A percentile compares a stretch with the other conserved stretches of the same genome.
phyloP scores from a whole-genome alignment of 2,113 vertebrate genomes.

The Origma solitaria region DNA sequence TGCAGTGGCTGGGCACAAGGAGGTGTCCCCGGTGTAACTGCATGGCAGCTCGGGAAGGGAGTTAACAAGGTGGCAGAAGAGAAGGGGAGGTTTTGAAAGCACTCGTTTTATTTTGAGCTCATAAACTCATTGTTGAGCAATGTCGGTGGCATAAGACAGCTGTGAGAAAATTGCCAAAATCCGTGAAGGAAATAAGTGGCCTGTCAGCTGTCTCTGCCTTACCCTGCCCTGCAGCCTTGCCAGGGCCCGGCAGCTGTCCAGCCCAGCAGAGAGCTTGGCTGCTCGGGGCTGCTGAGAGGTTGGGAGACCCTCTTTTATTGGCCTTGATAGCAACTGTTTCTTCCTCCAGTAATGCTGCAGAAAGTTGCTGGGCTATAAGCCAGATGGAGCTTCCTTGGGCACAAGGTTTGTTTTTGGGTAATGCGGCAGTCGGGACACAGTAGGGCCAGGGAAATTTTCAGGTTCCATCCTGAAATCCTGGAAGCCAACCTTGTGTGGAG shows the following conservation, averaged over 20 bases:
- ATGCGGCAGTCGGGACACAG: accelerated
- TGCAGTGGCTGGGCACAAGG: background rate
- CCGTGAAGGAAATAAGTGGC: slow-evolving; percentile 31
- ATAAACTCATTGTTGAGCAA: background rate
- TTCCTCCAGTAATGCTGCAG: background rate
- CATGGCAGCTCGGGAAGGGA: slow-evolving; percentile 31
- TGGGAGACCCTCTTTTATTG: background rate
- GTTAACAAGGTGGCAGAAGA: background rate
- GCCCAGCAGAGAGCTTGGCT: background rate
- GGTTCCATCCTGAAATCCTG: background rate
- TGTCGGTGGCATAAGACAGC: background rate
- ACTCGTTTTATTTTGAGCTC: slow-evolving; percentile 31
- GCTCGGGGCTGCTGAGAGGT: background rate
- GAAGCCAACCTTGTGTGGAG: background rate
- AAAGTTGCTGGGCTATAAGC: background rate
- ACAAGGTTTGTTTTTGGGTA: background rate
- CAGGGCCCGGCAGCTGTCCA: background rate
- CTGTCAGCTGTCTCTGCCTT: slow-evolving; percentile 55
- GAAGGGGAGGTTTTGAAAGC: background rate
- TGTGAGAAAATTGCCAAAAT: slow-evolving; percentile 55
- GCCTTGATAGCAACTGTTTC: background rate
- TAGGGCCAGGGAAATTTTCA: background rate
- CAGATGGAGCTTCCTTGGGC: background rate
- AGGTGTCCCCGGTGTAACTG: slow-evolving; percentile 31
- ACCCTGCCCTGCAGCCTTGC: slow-evolving; percentile 5